Evolutionary conservation across 2,113 vertebrate genomes (phyloP).

Genomic region (Ardeotis arabs): DNA sequence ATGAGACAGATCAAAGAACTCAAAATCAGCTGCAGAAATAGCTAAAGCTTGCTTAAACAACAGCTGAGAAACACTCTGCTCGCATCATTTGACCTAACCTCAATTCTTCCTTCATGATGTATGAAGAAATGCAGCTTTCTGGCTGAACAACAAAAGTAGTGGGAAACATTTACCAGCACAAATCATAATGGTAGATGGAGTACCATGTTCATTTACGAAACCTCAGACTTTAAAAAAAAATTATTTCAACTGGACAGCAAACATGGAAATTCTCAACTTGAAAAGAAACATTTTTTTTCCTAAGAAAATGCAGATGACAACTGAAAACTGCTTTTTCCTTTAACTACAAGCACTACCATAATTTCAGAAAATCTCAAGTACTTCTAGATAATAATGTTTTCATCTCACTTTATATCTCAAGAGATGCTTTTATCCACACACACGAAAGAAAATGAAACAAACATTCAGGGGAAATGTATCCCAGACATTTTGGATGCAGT

Average conservation of each 20-base stretch:
- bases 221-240: not conserved
- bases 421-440: not conserved
- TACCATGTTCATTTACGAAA: not conserved
- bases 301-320: not conserved
- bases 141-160: not conserved
- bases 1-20: conserved; percentile 43
- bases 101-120: conserved; percentile 18
- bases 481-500: not conserved
- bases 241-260: not conserved
- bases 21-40: conserved; percentile 51
- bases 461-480: not conserved
- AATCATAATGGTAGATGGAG: not conserved
- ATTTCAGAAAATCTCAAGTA: not conserved
- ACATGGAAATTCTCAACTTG: not conserved
- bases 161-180: not conserved
- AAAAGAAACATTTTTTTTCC: not conserved
- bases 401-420: not conserved
- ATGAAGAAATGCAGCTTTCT: conserved; percentile 49
- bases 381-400: not conserved
- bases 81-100: conserved; percentile 44
- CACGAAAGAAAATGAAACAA: not conserved
- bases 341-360: not conserved
- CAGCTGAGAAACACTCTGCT: conserved; percentile 39
- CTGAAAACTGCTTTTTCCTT: not conserved
- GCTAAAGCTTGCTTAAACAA: conserved; percentile 52